Conservation (phyloP, 2,888 invertebrate species). For the Thymelicus lineola region DNA sequence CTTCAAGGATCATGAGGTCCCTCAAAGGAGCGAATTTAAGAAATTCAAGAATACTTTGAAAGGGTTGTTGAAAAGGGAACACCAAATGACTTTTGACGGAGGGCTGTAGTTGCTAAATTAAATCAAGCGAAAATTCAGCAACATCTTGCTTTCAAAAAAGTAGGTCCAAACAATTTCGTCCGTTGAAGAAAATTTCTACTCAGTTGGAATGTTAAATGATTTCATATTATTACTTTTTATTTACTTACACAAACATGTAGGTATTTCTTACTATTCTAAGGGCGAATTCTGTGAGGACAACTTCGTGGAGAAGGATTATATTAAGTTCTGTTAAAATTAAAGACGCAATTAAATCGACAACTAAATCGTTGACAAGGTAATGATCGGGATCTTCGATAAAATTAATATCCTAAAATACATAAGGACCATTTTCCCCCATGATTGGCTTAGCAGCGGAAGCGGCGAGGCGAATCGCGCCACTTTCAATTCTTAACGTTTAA, state of each 20-base stretch:
- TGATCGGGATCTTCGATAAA: constrained; percentile 67
- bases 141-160: constrained; percentile 13
- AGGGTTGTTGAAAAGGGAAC: constrained; percentile 21
- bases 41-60: constrained; percentile 23
- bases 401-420: constrained; percentile 67
- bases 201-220: too few relatives aligned
- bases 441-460: constrained; percentile 56
- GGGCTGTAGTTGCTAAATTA: constrained; percentile 15
- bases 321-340: too few relatives aligned
- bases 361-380: constrained; percentile 59
- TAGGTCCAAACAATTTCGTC: too few relatives aligned
- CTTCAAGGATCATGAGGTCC: constrained; percentile 16
- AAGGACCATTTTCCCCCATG: constrained; percentile 63
- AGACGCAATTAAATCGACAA: constrained; percentile 45
- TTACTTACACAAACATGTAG: too few relatives aligned
- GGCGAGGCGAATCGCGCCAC: constrained; percentile 53
- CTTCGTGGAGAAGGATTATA: too few relatives aligned
- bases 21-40: constrained; percentile 23
- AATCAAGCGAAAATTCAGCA: constrained; percentile 22
- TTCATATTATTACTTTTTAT: too few relatives aligned
- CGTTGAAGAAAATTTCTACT: too few relatives aligned
- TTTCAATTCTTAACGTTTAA: constrained; percentile 67
- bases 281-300: too few relatives aligned
- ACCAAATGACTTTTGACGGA: constrained; percentile 9
- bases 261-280: too few relatives aligned